These are phyloP conservation scores for Podargus strigoides DNA, from an alignment of 2,797 vertebrate genomes.

Conservation along the genomic window DNA sequence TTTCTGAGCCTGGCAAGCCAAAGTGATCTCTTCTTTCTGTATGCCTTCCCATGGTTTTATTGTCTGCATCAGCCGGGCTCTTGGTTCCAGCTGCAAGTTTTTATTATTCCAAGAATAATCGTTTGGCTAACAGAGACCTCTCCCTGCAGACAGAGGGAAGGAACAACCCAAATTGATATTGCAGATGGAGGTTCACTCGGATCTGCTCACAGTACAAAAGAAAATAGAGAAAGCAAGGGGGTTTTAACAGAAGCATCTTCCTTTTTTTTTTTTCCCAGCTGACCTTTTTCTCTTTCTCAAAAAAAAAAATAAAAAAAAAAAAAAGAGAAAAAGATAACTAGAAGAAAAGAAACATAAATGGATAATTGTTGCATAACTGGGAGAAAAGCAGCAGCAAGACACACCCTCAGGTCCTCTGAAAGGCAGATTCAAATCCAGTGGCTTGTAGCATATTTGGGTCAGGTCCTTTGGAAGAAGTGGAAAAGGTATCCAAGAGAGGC, in stretches of 20 bases:
- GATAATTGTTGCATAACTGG: neutral
- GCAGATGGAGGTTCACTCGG: neutral
- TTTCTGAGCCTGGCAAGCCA: neutral
- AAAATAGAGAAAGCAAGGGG: neutral
- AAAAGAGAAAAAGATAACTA: neutral
- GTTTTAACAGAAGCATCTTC: neutral
- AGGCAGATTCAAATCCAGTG: neutral
- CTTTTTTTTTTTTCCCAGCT: neutral
- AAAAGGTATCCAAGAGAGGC: neutral
- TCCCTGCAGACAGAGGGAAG: slow-evolving; percentile 9
- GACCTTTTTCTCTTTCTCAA: neutral
- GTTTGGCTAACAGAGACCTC: slow-evolving; percentile 13
- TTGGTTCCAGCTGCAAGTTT: slow-evolving; percentile 41
- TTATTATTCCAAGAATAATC: slow-evolving; percentile 48
- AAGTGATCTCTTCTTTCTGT: neutral
- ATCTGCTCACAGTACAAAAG: neutral
- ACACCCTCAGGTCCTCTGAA: neutral
- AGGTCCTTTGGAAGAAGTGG: neutral
- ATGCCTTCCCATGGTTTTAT: neutral
- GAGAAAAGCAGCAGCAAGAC: neutral
- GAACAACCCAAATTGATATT: neutral
- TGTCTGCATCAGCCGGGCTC: neutral
- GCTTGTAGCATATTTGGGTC: neutral
- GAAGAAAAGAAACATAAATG: neutral
- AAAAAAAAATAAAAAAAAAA: neutral